Evolutionary conservation across 53 echinoderm and acorn worm species (phyloP).

Genomic region (Paracentrotus lividus): DNA sequence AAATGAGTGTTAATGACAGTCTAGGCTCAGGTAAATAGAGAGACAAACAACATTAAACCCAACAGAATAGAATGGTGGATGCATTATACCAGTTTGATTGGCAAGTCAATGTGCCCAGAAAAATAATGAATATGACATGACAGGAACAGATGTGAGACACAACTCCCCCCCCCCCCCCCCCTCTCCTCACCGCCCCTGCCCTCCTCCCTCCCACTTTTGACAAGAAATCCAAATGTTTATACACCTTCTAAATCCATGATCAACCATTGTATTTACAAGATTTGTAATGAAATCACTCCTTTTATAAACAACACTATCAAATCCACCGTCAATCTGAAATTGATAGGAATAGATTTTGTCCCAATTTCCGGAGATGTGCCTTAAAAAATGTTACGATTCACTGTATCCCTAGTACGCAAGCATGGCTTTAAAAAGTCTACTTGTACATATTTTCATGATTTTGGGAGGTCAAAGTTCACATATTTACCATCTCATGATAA

Average conservation of each 20-base stretch:
- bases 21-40: no score
- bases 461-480: conserved; percentile 24
- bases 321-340: background rate
- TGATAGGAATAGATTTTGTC: background rate
- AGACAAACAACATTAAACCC: background rate
- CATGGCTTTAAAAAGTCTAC: background rate
- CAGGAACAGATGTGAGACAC: background rate
- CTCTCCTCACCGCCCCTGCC: background rate
- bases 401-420: background rate
- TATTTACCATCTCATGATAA: conserved; percentile 29
- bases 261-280: background rate
- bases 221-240: background rate
- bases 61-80: background rate
- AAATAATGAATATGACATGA: background rate
- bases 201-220: background rate
- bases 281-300: background rate
- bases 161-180: background rate
- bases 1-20: background rate
- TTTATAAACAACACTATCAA: background rate
- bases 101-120: background rate
- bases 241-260: background rate
- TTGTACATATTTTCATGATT: conserved; percentile 20
- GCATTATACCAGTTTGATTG: background rate
- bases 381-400: conserved; percentile 2
- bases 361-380: conserved; percentile 10